A percentile compares a stretch with the other conserved stretches of the same genome.
Conservation (phyloP, 2,888 invertebrate genomes). For the Dryocosmus kuriphilus region DNA sequence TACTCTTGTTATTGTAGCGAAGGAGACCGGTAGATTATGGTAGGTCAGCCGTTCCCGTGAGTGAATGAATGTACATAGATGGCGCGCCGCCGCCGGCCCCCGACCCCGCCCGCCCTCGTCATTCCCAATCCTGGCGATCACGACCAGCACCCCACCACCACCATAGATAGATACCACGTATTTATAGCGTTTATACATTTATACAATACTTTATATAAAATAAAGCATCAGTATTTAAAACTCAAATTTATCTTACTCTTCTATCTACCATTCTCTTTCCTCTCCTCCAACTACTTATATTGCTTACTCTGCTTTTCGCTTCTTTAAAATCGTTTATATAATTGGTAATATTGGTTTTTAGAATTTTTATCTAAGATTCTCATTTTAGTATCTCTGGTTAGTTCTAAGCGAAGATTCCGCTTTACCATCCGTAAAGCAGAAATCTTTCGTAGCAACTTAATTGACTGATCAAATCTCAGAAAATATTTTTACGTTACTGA, state of each 20-base stretch:
- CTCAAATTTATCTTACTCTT: conserved; percentile 47
- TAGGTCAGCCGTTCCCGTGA: conserved; percentile 77
- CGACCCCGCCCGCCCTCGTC: conserved; percentile 77
- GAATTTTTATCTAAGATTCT: too few species aligned
- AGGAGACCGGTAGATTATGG: conserved; percentile 77
- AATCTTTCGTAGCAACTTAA: too few species aligned
- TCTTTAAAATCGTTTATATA: neutral
- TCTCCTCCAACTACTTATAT: neutral
- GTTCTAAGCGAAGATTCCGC: too few species aligned
- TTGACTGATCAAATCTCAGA: too few species aligned
- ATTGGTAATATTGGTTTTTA: too few species aligned
- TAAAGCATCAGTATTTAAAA: conserved; percentile 78
- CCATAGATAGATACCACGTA: conserved; percentile 78
- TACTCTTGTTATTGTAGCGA: conserved; percentile 75
- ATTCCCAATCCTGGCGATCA: conserved; percentile 77
- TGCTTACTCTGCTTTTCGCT: neutral
- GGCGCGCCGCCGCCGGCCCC: conserved; percentile 77
- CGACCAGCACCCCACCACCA: conserved; percentile 77
- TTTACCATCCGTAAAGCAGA: too few species aligned
- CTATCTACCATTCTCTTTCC: conserved; percentile 36
- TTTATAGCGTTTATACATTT: conserved; percentile 78
- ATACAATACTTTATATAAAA: conserved; percentile 78
- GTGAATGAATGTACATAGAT: conserved; percentile 78
- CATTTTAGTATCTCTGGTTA: too few species aligned
- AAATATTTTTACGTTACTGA: too few species aligned